Evolutionary conservation across 2,113 vertebrate genomes (phyloP).

Genomic region (Mastomys coucha): DNA sequence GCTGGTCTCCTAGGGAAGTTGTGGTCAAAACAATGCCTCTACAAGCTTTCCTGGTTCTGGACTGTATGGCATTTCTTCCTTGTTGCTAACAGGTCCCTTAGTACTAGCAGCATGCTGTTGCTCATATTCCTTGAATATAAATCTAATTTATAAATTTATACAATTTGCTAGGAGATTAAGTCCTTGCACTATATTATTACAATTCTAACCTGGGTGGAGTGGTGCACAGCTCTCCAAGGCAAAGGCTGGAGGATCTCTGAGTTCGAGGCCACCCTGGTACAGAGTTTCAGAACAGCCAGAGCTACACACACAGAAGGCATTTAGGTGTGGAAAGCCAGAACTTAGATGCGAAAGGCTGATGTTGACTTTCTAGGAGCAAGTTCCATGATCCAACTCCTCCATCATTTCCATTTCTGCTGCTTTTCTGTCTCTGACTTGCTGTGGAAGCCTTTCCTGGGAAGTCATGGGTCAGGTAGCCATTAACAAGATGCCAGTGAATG

Average conservation of each 20-base stretch:
- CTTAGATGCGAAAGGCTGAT: neutral
- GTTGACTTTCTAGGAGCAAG: neutral
- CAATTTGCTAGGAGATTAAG: neutral
- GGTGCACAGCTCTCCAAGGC: neutral
- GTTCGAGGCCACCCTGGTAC: neutral
- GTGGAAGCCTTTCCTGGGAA: neutral
- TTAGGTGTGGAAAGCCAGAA: neutral
- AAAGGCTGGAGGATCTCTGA: neutral
- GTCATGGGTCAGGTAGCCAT: neutral
- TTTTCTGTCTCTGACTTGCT: neutral
- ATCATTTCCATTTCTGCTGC: neutral
- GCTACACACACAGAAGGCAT: neutral
- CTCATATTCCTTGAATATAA: neutral
- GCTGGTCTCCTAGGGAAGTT: neutral
- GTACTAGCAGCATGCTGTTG: neutral
- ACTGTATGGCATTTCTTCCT: neutral
- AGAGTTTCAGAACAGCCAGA: neutral
- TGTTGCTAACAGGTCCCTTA: neutral
- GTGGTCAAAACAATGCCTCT: neutral
- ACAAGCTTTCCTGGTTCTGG: neutral
- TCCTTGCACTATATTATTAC: neutral
- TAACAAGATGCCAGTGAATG: neutral
- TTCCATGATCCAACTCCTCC: too few species aligned
- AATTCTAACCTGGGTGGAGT: neutral
- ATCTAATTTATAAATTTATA: too few species aligned